phyloP scores from a whole-genome alignment of 2,888 invertebrate species.

The Exocentrus adspersus region DNA sequence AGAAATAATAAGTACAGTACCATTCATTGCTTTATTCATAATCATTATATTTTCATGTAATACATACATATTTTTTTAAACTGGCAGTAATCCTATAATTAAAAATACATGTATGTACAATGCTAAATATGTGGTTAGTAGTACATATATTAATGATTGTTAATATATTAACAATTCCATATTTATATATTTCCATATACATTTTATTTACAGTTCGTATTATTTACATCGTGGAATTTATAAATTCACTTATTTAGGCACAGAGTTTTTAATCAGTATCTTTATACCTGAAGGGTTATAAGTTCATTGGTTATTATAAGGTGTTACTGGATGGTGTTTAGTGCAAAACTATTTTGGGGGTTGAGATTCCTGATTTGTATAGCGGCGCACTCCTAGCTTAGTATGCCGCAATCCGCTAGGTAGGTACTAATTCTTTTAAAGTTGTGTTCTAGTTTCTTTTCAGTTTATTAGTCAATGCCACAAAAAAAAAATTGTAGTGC shows the following conservation, averaged over 20 bases:
- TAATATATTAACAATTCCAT: conserved; percentile 18
- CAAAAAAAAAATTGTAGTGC: no score
- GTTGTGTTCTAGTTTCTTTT: no score
- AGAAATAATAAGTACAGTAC: no score
- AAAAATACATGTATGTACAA: no score
- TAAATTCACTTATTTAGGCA: conserved; percentile 48
- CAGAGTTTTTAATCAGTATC: conserved; percentile 42
- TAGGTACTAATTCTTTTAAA: background rate
- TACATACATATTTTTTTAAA: no score
- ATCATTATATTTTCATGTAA: background rate
- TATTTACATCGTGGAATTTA: conserved; percentile 18
- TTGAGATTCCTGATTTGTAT: no score
- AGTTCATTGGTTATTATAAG: no score
- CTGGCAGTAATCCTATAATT: no score
- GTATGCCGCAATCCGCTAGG: background rate
- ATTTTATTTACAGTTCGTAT: conserved; percentile 19
- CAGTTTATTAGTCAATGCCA: no score
- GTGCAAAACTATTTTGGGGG: no score
- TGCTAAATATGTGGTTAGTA: conserved; percentile 5
- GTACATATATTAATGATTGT: conserved; percentile 10
- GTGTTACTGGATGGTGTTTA: no score
- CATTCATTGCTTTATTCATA: background rate
- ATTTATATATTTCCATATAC: conserved; percentile 19
- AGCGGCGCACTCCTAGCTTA: no score
- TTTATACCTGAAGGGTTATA: conserved; percentile 20